Percentiles rank a stretch among this genome's conserved stretches.
Evolutionary conservation across 2,797 vertebrate species (phyloP).

Genomic region (Characodon lateralis): DNA sequence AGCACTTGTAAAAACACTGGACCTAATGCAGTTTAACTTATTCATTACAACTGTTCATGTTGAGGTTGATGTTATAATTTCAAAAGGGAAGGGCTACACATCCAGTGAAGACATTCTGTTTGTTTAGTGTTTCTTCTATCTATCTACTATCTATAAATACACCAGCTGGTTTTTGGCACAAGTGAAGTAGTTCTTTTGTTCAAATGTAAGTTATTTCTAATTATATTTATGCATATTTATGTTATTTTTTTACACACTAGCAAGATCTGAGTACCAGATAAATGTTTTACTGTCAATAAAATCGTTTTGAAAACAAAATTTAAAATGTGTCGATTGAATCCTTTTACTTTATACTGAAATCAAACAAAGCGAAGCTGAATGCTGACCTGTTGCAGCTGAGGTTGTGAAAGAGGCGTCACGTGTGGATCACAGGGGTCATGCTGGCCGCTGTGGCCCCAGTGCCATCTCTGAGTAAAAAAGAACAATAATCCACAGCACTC

Average conservation of each 20-base stretch:
- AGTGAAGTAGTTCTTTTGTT: conserved; percentile 77
- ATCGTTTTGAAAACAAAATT: conserved; percentile 59
- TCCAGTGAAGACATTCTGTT: conserved; percentile 73
- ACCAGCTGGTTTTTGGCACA: conserved; percentile 62
- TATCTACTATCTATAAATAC: conserved; percentile 18
- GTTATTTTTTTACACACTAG: conserved; percentile 67
- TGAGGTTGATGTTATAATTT: conserved; percentile 70
- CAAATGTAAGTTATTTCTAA: conserved; percentile 84
- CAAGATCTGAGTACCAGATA: conserved; percentile 59
- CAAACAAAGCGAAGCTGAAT: conserved; percentile 27
- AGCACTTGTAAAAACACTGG: conserved; percentile 78
- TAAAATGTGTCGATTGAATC: conserved; percentile 18
- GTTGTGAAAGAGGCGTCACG: conserved; percentile 64
- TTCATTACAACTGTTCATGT: conserved; percentile 70
- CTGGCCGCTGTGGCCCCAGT: conserved; percentile 72
- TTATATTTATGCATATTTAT: conserved; percentile 86
- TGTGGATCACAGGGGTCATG: conserved; percentile 73
- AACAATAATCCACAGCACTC: conserved; percentile 76
- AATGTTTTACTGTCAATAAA: conserved; percentile 78
- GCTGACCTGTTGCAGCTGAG: conserved; percentile 46
- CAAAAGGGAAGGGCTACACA: conserved; percentile 79
- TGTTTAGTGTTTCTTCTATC: conserved; percentile 61
- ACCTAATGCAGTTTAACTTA: conserved; percentile 67
- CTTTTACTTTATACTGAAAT: conserved; percentile 64
- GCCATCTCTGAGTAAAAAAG: conserved; percentile 64